These are phyloP conservation scores for Bemisia tabaci DNA, from an alignment of 1,140 invertebrate genomes.

Conservation along the genomic window DNA sequence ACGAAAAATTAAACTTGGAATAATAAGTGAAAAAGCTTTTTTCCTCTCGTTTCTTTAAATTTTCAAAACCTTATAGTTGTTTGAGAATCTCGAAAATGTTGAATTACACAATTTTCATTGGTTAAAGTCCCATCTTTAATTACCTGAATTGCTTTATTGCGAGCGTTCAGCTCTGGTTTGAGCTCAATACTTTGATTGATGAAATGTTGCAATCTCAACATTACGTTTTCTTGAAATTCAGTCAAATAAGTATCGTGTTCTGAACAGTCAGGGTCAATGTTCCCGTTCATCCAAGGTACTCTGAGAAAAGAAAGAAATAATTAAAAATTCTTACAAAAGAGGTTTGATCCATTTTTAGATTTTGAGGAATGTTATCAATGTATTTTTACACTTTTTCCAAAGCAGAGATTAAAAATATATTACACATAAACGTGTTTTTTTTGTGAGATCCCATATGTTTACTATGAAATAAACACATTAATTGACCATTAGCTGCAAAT, in stretches of 20 bases:
- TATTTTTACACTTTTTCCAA: conserved; percentile 4
- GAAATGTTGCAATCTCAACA: conserved; percentile 45
- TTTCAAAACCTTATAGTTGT: too few relatives aligned
- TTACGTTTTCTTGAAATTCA: conserved; percentile 46
- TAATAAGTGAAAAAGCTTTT: too few relatives aligned
- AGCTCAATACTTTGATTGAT: conserved; percentile 56
- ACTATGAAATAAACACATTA: too few relatives aligned
- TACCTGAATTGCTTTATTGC: conserved; percentile 24
- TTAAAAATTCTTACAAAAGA: conserved; percentile 7
- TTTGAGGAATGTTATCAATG: background rate
- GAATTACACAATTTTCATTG: too few relatives aligned
- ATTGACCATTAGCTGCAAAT: too few relatives aligned
- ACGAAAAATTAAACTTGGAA: too few relatives aligned
- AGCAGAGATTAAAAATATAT: too few relatives aligned
- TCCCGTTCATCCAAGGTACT: conserved; percentile 28
- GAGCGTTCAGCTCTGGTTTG: conserved; percentile 38
- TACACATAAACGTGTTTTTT: too few relatives aligned
- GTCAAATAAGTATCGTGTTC: conserved; percentile 44
- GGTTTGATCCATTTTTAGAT: background rate
- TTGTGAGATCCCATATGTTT: too few relatives aligned
- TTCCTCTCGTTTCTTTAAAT: too few relatives aligned
- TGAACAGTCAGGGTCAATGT: conserved; percentile 39
- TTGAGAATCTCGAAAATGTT: too few relatives aligned
- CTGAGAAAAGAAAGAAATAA: conserved; percentile 17
- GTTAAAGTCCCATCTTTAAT: too few relatives aligned